These are phyloP conservation scores for Odontothrips loti DNA, from an alignment of 2,888 invertebrate species.

Conservation along the genomic window DNA sequence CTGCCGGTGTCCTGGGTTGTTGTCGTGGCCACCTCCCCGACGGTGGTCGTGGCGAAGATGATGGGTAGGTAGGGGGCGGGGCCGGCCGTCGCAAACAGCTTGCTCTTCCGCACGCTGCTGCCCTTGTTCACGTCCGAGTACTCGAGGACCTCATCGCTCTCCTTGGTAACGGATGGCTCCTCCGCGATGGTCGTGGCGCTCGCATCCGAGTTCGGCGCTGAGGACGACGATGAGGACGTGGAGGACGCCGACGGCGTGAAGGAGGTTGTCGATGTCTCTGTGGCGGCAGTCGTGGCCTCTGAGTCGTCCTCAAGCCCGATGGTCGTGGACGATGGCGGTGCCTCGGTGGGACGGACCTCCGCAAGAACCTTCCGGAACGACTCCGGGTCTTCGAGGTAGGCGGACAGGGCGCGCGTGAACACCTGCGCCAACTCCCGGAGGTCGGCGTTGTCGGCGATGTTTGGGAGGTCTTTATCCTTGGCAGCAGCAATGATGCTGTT, in stretches of 20 bases:
- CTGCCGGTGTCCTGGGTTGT: slow-evolving; percentile 34
- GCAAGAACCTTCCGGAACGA: slow-evolving; percentile 71
- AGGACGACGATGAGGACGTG: neutral
- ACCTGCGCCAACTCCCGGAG: slow-evolving; percentile 75
- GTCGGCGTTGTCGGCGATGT: slow-evolving; percentile 40
- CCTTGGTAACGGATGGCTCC: slow-evolving; percentile 57
- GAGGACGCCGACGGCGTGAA: slow-evolving; percentile 46
- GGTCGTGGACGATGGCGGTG: slow-evolving; percentile 52
- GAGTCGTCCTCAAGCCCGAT: slow-evolving; percentile 44
- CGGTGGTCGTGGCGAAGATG: slow-evolving; percentile 17
- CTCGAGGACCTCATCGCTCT: slow-evolving; percentile 71
- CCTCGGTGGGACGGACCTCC: slow-evolving; percentile 71
- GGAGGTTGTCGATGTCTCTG: slow-evolving; percentile 37
- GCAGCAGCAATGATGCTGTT: neutral
- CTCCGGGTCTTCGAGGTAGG: slow-evolving; percentile 78
- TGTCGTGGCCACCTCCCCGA: neutral
- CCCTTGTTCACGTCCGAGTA: slow-evolving; percentile 61
- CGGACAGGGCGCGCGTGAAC: slow-evolving; percentile 76
- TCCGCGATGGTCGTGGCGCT: slow-evolving; percentile 42
- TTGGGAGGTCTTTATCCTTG: neutral
- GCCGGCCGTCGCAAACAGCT: neutral
- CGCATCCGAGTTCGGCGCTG: neutral
- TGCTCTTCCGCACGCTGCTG: neutral
- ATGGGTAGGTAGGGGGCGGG: slow-evolving; percentile 5
- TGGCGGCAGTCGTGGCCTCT: slow-evolving; percentile 43